A percentile compares a stretch with the other conserved stretches of the same genome.
phyloP scores from a whole-genome alignment of 2,888 invertebrate genomes.

The Vesta saturnalis region DNA sequence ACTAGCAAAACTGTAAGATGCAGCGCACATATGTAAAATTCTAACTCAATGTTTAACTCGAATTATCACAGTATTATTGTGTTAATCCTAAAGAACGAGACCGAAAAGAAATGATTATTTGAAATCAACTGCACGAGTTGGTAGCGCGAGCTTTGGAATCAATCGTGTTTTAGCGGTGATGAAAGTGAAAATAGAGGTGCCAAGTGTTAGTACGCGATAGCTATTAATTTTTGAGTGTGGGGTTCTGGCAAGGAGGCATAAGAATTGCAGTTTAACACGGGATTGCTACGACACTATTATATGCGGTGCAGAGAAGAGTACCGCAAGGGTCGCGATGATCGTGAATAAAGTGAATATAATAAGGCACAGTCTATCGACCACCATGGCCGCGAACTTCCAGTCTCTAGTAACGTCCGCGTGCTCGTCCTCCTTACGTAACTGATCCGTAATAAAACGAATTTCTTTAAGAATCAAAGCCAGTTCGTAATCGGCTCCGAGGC shows the following conservation, averaged over 20 bases:
- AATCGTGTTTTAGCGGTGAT: slow-evolving; percentile 41
- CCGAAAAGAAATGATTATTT: slow-evolving; percentile 53
- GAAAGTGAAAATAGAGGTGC: slow-evolving; percentile 32
- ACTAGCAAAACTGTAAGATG: slow-evolving; percentile 21
- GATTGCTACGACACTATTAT: slow-evolving; percentile 87
- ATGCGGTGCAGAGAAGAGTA: slow-evolving; percentile 96
- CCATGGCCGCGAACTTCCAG: slow-evolving; percentile 99
- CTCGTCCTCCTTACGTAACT: slow-evolving; percentile 95
- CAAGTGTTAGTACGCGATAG: slow-evolving; percentile 29
- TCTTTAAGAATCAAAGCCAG: slow-evolving; percentile 95
- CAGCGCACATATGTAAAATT: slow-evolving; percentile 43
- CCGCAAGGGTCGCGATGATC: slow-evolving; percentile 96
- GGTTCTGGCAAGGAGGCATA: slow-evolving; percentile 38
- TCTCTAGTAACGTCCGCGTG: slow-evolving; percentile 94
- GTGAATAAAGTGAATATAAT: slow-evolving; percentile 99
- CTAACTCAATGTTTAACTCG: slow-evolving; percentile 74
- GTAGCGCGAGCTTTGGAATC: slow-evolving; percentile 47
- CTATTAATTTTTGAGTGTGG: slow-evolving; percentile 33
- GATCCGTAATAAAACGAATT: slow-evolving; percentile 90
- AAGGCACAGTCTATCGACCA: slow-evolving; percentile 99
- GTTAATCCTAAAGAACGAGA: slow-evolving; percentile 62
- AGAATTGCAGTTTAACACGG: slow-evolving; percentile 60
- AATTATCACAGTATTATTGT: slow-evolving; percentile 74
- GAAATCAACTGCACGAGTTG: slow-evolving; percentile 36
- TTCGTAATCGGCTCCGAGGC: slow-evolving; percentile 89